Percentiles rank a stretch among this genome's conserved stretches.
Conservation (phyloP, 2,888 invertebrate genomes). For the Lasioglossum marginatum region DNA sequence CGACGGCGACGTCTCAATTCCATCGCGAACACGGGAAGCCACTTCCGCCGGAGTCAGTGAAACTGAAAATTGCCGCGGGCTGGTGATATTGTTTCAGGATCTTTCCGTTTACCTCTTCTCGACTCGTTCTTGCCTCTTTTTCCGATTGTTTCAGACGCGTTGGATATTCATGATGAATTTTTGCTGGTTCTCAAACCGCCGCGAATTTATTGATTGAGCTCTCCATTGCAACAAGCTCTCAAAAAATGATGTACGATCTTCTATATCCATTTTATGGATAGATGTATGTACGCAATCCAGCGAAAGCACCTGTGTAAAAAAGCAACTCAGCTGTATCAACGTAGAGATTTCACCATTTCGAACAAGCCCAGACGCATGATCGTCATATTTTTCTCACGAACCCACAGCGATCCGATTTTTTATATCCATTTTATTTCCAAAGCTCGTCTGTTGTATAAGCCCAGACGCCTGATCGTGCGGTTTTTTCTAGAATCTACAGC, state of each 20-base stretch:
- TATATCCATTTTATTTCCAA: no score
- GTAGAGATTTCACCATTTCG: background rate
- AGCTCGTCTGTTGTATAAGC: no score
- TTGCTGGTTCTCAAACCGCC: background rate
- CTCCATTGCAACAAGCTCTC: background rate
- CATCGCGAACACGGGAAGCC: slow-evolving; percentile 60
- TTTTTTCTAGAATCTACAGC: background rate
- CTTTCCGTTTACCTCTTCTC: slow-evolving; percentile 34
- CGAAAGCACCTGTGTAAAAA: background rate
- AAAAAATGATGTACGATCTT: background rate
- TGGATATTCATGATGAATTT: background rate
- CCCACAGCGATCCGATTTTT: no score
- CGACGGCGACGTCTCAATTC: slow-evolving; percentile 72
- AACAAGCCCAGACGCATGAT: background rate
- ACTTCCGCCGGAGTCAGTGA: slow-evolving; percentile 77
- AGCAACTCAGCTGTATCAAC: background rate
- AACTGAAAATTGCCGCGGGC: slow-evolving; percentile 76
- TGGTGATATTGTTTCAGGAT: slow-evolving; percentile 51
- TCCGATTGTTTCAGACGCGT: background rate
- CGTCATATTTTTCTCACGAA: no score
- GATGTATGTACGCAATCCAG: background rate
- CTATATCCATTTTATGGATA: background rate
- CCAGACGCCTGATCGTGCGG: no score
- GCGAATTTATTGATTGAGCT: background rate
- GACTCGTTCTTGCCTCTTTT: slow-evolving; percentile 8